These are phyloP conservation scores for Drosophila ustulata DNA, from an alignment of 2,888 invertebrate genomes.

Conservation along the genomic window DNA sequence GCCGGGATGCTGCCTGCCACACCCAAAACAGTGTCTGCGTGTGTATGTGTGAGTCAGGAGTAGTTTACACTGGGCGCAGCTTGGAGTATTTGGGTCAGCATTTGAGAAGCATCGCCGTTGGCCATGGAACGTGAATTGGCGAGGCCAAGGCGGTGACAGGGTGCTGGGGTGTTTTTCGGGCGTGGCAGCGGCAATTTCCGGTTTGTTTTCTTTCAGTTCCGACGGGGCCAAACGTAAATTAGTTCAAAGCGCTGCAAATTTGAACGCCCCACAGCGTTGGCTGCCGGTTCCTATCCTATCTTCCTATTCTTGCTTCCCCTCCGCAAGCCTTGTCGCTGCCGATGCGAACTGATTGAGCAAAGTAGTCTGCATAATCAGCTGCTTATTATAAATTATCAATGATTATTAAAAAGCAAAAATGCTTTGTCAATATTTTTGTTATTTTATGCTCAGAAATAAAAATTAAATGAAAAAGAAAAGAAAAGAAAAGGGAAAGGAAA, in stretches of 20 bases:
- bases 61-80: conserved; percentile 15
- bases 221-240: conserved; percentile 74
- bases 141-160: not conserved
- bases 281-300: conserved; percentile 30
- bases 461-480: not conserved
- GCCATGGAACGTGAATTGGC: conserved; percentile 5
- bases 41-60: conserved; percentile 11
- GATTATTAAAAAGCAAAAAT: conserved; percentile 60
- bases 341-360: conserved; percentile 43
- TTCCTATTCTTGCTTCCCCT: conserved; percentile 17
- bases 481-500: not conserved
- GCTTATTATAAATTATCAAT: conserved; percentile 75
- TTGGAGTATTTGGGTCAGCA: conserved; percentile 53
- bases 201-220: conserved; percentile 79
- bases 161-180: conserved; percentile 20
- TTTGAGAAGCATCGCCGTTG: conserved; percentile 41
- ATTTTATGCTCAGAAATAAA: conserved; percentile 10
- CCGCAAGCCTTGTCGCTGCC: not conserved
- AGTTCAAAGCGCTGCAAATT: conserved; percentile 73
- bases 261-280: conserved; percentile 30
- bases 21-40: conserved; percentile 1
- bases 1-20: conserved; percentile 3
- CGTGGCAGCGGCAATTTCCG: conserved; percentile 75
- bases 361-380: conserved; percentile 62
- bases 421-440: conserved; percentile 63